Conservation (phyloP, 1,140 invertebrate genomes). For the Drosophila simulans region DNA sequence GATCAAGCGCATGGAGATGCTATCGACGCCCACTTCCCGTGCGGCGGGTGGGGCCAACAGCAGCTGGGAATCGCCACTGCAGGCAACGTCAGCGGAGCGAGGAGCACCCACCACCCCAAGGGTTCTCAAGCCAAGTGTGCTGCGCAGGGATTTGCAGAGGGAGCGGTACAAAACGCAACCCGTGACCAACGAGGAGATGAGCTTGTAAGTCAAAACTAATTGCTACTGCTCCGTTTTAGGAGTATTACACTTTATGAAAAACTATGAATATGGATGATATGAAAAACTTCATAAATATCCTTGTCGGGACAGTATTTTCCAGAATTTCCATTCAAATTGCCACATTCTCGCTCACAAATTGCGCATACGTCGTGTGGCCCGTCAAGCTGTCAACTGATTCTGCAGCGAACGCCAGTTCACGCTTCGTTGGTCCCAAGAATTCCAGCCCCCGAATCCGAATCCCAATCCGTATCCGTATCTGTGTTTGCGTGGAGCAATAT, state of each 20-base stretch:
- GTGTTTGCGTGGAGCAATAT: slow-evolving; percentile 12
- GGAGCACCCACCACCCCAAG: slow-evolving; percentile 70
- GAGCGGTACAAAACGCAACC: slow-evolving; percentile 89
- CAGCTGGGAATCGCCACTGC: slow-evolving; percentile 76
- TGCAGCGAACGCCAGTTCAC: slow-evolving; percentile 41
- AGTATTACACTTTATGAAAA: not conserved
- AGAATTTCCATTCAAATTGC: not conserved
- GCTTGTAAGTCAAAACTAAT: slow-evolving; percentile 59
- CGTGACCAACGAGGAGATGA: slow-evolving; percentile 87
- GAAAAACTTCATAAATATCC: not conserved
- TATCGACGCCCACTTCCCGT: slow-evolving; percentile 48
- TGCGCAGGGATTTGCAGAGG: slow-evolving; percentile 85
- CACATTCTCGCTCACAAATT: slow-evolving; percentile 31
- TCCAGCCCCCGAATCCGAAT: slow-evolving; percentile 39
- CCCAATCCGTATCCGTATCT: slow-evolving; percentile 10
- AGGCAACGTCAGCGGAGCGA: slow-evolving; percentile 19
- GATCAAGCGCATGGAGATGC: slow-evolving; percentile 81
- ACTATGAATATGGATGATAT: not conserved
- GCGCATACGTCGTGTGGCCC: slow-evolving; percentile 40
- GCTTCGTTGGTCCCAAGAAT: slow-evolving; percentile 53
- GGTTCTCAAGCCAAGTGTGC: slow-evolving; percentile 81
- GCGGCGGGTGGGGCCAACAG: slow-evolving; percentile 33
- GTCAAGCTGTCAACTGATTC: slow-evolving; percentile 58
- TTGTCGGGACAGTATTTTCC: not conserved
- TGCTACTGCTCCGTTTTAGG: not conserved